Evolutionary conservation across 2,888 invertebrate genomes (phyloP).

Genomic region (Drosophila conformis): DNA sequence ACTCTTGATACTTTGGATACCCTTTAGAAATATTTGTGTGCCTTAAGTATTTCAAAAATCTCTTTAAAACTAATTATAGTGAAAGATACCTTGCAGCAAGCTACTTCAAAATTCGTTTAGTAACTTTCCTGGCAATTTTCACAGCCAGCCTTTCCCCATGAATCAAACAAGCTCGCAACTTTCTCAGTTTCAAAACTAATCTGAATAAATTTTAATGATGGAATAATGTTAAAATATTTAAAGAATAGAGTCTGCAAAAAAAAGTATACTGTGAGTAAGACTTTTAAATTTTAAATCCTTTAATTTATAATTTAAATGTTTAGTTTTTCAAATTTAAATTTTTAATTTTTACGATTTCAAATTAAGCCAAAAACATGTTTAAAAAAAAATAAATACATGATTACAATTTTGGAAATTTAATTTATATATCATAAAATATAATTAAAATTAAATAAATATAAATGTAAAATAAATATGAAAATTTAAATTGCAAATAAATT

Average conservation of each 20-base stretch:
- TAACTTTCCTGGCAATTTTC: not conserved
- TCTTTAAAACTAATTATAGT: not conserved
- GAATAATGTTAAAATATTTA: not conserved
- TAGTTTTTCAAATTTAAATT: not conserved
- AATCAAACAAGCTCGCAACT: not conserved
- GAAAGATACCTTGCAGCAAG: not conserved
- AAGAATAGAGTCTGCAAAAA: not conserved
- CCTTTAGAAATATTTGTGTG: not conserved
- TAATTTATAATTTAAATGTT: not conserved
- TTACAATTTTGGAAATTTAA: not conserved
- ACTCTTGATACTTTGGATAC: not conserved
- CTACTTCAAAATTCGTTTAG: not conserved
- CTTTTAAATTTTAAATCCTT: not conserved
- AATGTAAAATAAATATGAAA: not conserved
- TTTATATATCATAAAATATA: not conserved
- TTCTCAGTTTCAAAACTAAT: not conserved
- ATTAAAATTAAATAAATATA: not conserved
- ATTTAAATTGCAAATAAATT: not conserved
- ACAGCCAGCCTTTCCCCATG: not conserved
- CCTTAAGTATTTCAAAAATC: not conserved
- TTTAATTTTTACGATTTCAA: fast-evolving
- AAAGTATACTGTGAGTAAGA: fast-evolving
- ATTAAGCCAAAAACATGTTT: not conserved
- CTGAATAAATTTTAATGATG: not conserved
- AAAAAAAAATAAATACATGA: fast-evolving